Evolutionary conservation across 2,888 invertebrate species (phyloP), one percentile per base, ranked within the genome.

Genomic region (Sesia bembeciformis): DNA sequence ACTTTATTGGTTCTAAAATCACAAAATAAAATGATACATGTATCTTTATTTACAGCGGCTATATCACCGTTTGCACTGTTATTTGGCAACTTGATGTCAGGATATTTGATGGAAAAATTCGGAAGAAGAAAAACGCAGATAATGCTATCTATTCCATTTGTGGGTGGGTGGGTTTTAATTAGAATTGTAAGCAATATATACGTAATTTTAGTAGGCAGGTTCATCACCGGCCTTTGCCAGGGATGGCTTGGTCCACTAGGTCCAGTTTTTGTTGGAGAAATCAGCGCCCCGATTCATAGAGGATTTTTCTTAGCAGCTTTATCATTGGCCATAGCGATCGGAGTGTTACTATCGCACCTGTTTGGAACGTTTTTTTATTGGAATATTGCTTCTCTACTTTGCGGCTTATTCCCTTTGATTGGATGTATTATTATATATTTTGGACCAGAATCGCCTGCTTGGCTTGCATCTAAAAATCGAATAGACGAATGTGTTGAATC

Each of bases 371-470:
- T 91, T 63, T 72, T 92, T 4, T 82, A 90, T 54, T 93, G 93
- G 93, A 86, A 89, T 62, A 72, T 84, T 7, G 90, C 92, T 1
- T 91, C 93, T 0, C 70, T 91, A 5, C 70, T 93, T 0, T 91
- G 91, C 64, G 90, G 90, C 38, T 54, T 81, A n/a, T 82, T 92
- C 43, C 91, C 92, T 0, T 62, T 91, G 3, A 56, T 90, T 2
- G 90, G 90, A 57, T 89, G 90, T 54, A 62, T 92, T 0, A 80
- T 92, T 8, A 75, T 93, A 23, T 80, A 88, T 39, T 90, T 90
- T 39, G 84, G 92, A n/a, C 93, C 92, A 0, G 94, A 95, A 77
- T 92, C 94, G 39, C 94, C 94, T 0, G 88, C 90, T 8, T 95
- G 94, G 94, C 70, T 94, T 41, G 90, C 93, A 4, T 90, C 92